Evolutionary conservation across 1,140 invertebrate species (phyloP).

Genomic region (Antheraea pernyi): DNA sequence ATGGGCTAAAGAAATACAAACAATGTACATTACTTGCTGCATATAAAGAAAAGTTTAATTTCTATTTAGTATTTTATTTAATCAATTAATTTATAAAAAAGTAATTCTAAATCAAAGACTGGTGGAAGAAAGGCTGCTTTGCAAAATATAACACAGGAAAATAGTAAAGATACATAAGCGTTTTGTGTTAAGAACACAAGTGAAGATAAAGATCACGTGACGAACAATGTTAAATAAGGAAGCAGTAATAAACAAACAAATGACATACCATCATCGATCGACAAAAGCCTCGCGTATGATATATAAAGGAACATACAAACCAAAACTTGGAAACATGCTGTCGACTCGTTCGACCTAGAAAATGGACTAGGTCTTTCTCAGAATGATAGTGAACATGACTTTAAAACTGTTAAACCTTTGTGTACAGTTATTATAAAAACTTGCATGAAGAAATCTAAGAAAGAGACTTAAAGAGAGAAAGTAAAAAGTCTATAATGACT

Average conservation of each 20-base stretch:
- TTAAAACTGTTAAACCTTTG: slow-evolving; percentile 10
- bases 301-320: slow-evolving; percentile 54
- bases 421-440: neutral
- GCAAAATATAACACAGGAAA: neutral
- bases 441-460: neutral
- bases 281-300: slow-evolving; percentile 61
- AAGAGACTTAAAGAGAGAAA: neutral
- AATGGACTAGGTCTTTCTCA: slow-evolving; percentile 76
- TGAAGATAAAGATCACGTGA: neutral
- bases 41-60: neutral
- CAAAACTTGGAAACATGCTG: slow-evolving; percentile 78
- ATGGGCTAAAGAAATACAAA: neutral
- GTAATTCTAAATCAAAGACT: no score
- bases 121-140: neutral
- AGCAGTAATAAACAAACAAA: slow-evolving; percentile 27
- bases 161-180: neutral
- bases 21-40: neutral
- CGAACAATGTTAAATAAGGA: neutral
- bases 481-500: neutral
- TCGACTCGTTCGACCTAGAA: slow-evolving; percentile 72
- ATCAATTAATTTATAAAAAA: neutral
- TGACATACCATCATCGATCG: slow-evolving; percentile 48
- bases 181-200: neutral
- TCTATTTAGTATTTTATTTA: neutral
- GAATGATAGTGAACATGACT: slow-evolving; percentile 33